Evolutionary conservation across 1,140 invertebrate species (phyloP).

Genomic region (Plectrocnemia conspersa): DNA sequence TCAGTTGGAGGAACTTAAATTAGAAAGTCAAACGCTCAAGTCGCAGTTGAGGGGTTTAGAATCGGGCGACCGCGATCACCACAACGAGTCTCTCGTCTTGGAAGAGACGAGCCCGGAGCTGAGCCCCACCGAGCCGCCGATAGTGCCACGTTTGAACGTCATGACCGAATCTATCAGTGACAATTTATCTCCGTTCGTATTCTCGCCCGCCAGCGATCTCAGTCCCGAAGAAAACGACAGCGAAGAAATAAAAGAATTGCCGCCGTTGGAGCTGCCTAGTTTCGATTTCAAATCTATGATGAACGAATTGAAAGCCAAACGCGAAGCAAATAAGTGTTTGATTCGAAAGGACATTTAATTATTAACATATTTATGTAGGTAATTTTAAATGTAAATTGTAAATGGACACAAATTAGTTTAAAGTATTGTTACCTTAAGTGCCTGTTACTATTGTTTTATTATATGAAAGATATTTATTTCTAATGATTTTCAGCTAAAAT

Average conservation of each 20-base stretch:
- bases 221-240: conserved; percentile 41
- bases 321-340: conserved; percentile 14
- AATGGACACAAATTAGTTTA: too few relatives aligned
- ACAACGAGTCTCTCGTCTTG: conserved; percentile 41
- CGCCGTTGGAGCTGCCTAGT: conserved; percentile 55
- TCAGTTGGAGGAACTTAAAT: conserved; percentile 56
- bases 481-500: too few relatives aligned
- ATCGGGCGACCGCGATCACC: conserved; percentile 39
- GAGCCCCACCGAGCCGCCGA: conserved; percentile 25
- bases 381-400: too few relatives aligned
- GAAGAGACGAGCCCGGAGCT: conserved; percentile 34
- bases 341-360: too few relatives aligned
- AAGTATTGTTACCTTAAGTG: too few relatives aligned
- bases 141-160: conserved; percentile 34
- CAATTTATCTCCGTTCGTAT: conserved; percentile 44
- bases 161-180: conserved; percentile 42
- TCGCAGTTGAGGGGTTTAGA: conserved; percentile 50
- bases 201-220: conserved; percentile 44
- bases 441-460: too few relatives aligned
- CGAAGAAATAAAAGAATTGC: conserved; percentile 46
- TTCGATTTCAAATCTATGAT: conserved; percentile 47
- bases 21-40: conserved; percentile 53
- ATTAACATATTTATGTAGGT: too few relatives aligned
- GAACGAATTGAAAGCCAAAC: conserved; percentile 24
- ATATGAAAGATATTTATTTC: too few relatives aligned